Evolutionary conservation across 2,888 invertebrate species (phyloP), one percentile per base, ranked within the genome.

Genomic region (Drosophila planitibia): DNA sequence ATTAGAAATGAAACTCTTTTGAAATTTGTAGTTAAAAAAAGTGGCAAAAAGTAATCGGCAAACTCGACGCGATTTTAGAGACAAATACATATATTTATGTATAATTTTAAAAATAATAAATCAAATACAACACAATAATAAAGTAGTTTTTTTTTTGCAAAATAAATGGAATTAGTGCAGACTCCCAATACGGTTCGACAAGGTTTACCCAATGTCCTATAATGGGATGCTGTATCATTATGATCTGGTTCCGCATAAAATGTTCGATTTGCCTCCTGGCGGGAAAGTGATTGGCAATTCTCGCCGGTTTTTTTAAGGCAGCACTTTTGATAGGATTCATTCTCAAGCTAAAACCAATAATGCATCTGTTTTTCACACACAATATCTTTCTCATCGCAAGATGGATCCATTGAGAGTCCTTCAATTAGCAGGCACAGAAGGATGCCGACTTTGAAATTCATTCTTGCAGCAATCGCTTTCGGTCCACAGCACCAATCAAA

Each of bases 251-350:
- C 14, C 39, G 2, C 19, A 10, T 4, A n/a, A n/a, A 41, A n/a
- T 41, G n/a, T n/a, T 10, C 0, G 2, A n/a, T n/a, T n/a, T 41
- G 41, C 41, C 4, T 10, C 2, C 41, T 10, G 4, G n/a, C n/a
- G n/a, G 4, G 41, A n/a, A 41, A n/a, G 1, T n/a, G 4, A 10
- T 41, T n/a, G 9, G 39, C 39, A 19, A 2, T 41, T 4, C n/a
- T n/a, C 4, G 2, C 2, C 1, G 1, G 4, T 2, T 2, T n/a
- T 3, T n/a, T 9, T 0, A 41, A 10, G 2, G 10, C 25, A 39
- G 25, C 64, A 62, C n/a, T 35, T 5, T 4, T 0, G 0, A 41
- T 12, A 55, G 2, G 16, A 28, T 1, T 44, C 6, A 55, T 55
- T 19, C 44, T 58, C 59, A 1, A 59, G 14, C 10, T 16, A 2